These are phyloP conservation scores for Lindbergichthys nudifrons DNA, from an alignment of 2,797 vertebrate species.

Conservation along the genomic window DNA sequence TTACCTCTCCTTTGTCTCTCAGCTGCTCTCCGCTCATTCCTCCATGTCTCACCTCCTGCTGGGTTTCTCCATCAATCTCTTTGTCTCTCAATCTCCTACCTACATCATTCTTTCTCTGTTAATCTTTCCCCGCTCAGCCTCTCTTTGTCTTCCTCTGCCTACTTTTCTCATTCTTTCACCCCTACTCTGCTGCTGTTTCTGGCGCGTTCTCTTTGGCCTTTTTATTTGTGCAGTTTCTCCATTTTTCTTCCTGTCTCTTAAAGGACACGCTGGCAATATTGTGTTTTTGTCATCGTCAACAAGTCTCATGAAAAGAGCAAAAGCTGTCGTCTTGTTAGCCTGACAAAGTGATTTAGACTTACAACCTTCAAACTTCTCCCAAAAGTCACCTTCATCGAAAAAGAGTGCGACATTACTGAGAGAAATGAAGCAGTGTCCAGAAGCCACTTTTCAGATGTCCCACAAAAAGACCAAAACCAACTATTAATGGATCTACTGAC, in stretches of 20 bases:
- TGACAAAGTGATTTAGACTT: not conserved
- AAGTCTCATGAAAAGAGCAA: constrained; percentile 5
- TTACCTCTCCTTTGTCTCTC: constrained; percentile 21
- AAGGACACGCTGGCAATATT: not conserved
- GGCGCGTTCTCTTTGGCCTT: constrained; percentile 1
- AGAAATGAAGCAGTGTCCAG: not conserved
- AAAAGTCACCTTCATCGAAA: not conserved
- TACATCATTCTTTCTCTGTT: constrained; percentile 24
- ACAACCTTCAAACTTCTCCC: not conserved
- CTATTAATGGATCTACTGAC: not conserved
- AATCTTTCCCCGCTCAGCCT: constrained; percentile 35
- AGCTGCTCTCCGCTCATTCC: constrained; percentile 19
- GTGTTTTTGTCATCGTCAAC: constrained; percentile 1
- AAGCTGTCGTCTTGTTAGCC: not conserved
- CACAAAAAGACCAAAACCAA: not conserved
- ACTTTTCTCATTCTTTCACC: constrained; percentile 8
- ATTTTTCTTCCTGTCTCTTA: constrained; percentile 2
- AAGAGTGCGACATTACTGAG: not conserved
- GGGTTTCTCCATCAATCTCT: constrained; percentile 39
- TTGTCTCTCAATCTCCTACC: constrained; percentile 32
- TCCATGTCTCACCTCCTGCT: constrained; percentile 46
- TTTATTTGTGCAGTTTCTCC: not conserved
- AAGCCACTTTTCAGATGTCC: not conserved
- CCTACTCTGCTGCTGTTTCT: constrained; percentile 4
- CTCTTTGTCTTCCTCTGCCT: constrained; percentile 38